Base-by-base conservation (phyloP, 2,888 invertebrate genomes). In the Callyntrura guangdongensis region DNA sequence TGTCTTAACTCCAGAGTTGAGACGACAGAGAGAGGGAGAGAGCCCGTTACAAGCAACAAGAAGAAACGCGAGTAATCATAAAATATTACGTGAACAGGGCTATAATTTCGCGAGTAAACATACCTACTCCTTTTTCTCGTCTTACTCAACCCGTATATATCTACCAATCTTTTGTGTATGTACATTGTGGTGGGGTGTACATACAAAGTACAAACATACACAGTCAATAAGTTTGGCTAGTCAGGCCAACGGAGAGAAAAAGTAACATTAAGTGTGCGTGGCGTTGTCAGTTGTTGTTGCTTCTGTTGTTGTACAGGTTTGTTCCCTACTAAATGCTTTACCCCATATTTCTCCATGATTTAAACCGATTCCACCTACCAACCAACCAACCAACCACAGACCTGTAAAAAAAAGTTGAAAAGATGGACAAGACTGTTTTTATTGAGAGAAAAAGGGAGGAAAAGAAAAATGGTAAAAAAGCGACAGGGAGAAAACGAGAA, bases 71-170 rank as follows among this genome's bases (percentile, higher is more conserved):
- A 49, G 74, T 74, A 49, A 74, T 74, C 74, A 74, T 74, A 74
- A 74, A 74, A 74, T 74, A 74, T 74, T 74, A 49, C 74, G 25
- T 49, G 74, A 22, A 27, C 49, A 74, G 74, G 22, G 74, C 49
- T 22, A 74, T 74, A 74, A 74, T 74, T 74, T 74, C 36, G 74
- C 49, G 74, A 74, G 49, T 74, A 74, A 74, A 74, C 49, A 74
- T 74, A 6, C 36, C 36, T 36, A 36, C 36, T 36, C 36, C 6
- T 36, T 36, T 6, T 22, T 6, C 47, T 72, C 47, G 17, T 47
- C n/a, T n/a, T 36, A 5, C 49, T 25, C 27, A 25, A 22, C 14
- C 27, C 64, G 14, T 1, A 6, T 36, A 11, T 69, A n/a, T 17
- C 36, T 69, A 14, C 17, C n/a, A n/a, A n/a, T n/a, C 8, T 9